Evolutionary conservation across 1,140 invertebrate species (phyloP).

Genomic region (Manduca sexta): DNA sequence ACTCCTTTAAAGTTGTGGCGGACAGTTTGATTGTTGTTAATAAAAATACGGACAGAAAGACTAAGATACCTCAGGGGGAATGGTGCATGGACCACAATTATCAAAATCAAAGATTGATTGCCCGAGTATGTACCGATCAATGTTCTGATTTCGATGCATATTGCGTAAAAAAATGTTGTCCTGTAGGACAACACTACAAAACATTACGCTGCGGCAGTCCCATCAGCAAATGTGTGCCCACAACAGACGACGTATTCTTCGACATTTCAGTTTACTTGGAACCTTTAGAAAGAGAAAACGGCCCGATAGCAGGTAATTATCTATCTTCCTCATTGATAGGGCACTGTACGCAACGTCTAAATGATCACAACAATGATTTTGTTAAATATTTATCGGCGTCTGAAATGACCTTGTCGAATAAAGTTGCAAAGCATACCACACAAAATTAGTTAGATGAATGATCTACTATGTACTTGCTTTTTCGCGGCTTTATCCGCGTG

Average conservation of each 20-base stretch:
- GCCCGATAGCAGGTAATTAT: slow-evolving; percentile 31
- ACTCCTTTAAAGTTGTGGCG: slow-evolving; percentile 28
- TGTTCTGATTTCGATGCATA: slow-evolving; percentile 46
- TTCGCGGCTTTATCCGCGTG: too few relatives aligned
- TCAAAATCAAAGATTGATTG: slow-evolving; percentile 25
- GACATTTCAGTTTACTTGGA: slow-evolving; percentile 43
- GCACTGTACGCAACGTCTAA: neutral
- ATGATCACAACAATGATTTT: too few relatives aligned
- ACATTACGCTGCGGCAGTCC: slow-evolving; percentile 30
- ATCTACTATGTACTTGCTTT: too few relatives aligned
- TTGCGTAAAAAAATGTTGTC: slow-evolving; percentile 65
- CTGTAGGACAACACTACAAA: slow-evolving; percentile 50
- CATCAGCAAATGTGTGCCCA: slow-evolving; percentile 39
- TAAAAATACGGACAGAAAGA: slow-evolving; percentile 17
- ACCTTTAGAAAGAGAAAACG: slow-evolving; percentile 25
- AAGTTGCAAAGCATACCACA: too few relatives aligned
- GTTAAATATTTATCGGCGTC: too few relatives aligned
- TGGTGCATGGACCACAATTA: slow-evolving; percentile 60
- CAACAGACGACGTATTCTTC: slow-evolving; percentile 31
- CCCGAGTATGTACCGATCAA: slow-evolving; percentile 44
- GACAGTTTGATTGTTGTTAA: slow-evolving; percentile 29
- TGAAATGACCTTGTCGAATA: too few relatives aligned
- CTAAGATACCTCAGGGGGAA: slow-evolving; percentile 30
- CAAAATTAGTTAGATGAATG: too few relatives aligned
- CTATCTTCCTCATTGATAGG: neutral